Base-by-base conservation (phyloP, 1,140 invertebrate species). In the Zelostemma sp. region DNA sequence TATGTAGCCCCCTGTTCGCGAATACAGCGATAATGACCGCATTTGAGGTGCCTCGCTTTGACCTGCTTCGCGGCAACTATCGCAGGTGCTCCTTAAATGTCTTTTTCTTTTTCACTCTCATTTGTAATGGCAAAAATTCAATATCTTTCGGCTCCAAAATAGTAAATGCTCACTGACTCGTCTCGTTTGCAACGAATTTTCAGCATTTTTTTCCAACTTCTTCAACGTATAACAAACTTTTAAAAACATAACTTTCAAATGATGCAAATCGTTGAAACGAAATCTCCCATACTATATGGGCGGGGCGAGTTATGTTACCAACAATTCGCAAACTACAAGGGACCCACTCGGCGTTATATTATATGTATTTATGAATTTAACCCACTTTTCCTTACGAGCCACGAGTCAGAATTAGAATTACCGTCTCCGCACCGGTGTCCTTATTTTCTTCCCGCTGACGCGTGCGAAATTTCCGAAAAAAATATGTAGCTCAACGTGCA, bases 21-120 rank as follows among this genome's bases (percentile, higher is more conserved):
- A 70, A 61, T 65, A 65, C 68, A 61, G 68, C 68, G 68, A 70
- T 70, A 64, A 70, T 70, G 68, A 61, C 68, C 61, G 53, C 68
- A 58, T 66, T 67, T 54, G 48, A 55, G 49, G 51, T 49, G 53
- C 28, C 68, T 51, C 57, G 31, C 57, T 28, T 40, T 59, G 68
- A 65, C 68, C 68, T 59, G 68, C 58, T 66, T 65, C 58, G 58
- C 55, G 63, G 9, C 28, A 14, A n/a, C 12, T 14, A 11, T 28
- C 21, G 46, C 46, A 50, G 68, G 68, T 71, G 68, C 56, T 43
- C 57, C 53, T 25, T n/a, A 62, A 38, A 54, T 62, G 55, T 56
- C 54, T 57, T 65, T 53, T 40, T 70, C 46, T 9, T 17, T 17
- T 35, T 55, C 25, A 18, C 4, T 57, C 35, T n/a, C n/a, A n/a